Base-by-base conservation (phyloP, 2,113 vertebrate genomes). In the Lamprotornis superbus region DNA sequence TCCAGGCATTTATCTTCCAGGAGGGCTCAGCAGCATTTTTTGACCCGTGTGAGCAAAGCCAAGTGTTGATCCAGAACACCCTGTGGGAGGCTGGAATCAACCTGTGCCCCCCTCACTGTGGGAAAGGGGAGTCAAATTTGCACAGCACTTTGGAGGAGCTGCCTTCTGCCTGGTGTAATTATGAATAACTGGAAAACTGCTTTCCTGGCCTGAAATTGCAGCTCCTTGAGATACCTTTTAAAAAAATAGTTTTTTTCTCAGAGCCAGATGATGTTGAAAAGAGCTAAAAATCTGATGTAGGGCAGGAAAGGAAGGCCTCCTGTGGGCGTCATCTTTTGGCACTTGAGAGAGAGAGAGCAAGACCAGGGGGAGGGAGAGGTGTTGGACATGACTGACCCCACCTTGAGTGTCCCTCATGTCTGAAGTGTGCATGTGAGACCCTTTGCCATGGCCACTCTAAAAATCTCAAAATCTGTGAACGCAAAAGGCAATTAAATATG, bases 21-120 rank as follows among this genome's bases (percentile, higher is more conserved):
- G 40, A 61, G 24, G 12, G 23, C 79, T 56, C 55, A 13, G 61
- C 31, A 23, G 37, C 6, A 3, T 5, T 17, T 31, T 50, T n/a
- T 60, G 17, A 23, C 15, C 18, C 40, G 16, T 15, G 8, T 10
- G 74, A 49, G 49, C 83, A 81, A 59, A 68, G 37, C 24, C 12
- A 17, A 11, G 14, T 0, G 8, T 10, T 25, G 33, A 40, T 19
- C 15, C 24, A 57, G 35, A 70, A 20, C 22, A 11, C 1, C 9
- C 2, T 1, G 56, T 9, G 53, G 25, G 46, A 12, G 20, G 33
- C 28, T 80, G 73, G 71, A 39, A 83, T 33, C 23, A 39, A 7
- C 3, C 25, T 12, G 40, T 3, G 22, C 10, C n/a, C 27, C 8
- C 8, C 9, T 46, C 0, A 0, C n/a, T 9, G 33, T 7, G 49